phyloP scores from a whole-genome alignment of 2,888 invertebrate species.

The Tenodera sinensis region DNA sequence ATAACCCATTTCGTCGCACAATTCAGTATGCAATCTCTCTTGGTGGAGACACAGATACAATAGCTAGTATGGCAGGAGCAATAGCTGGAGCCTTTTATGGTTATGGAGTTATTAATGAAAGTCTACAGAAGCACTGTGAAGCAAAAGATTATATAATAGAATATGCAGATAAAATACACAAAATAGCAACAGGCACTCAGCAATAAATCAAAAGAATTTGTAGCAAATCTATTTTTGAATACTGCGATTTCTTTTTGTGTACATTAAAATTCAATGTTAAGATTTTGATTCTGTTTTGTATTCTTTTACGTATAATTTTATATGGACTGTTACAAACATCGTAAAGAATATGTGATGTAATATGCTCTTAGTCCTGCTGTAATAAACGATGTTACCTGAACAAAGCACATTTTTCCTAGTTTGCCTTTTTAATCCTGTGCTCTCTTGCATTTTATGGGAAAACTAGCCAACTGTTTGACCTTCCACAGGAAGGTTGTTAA shows the following conservation, averaged over 20 bases:
- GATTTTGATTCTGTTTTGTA: not conserved
- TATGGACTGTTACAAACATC: not conserved
- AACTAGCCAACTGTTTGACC: too few species aligned
- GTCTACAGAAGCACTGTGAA: constrained; percentile 59
- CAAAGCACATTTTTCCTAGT: too few species aligned
- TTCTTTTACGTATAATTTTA: not conserved
- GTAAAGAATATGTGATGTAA: too few species aligned
- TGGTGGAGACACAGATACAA: constrained; percentile 76
- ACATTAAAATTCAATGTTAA: not conserved
- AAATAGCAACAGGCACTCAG: constrained; percentile 23
- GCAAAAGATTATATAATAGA: constrained; percentile 49
- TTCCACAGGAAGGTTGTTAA: too few species aligned
- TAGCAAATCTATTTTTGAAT: not conserved
- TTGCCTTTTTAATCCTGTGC: too few species aligned
- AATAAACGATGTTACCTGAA: too few species aligned
- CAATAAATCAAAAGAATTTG: not conserved
- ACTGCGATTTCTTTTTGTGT: not conserved
- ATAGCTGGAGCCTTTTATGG: constrained; percentile 67
- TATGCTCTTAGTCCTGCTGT: too few species aligned
- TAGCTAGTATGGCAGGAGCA: constrained; percentile 70
- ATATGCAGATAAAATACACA: constrained; percentile 52
- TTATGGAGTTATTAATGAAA: constrained; percentile 49
- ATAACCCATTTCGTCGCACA: constrained; percentile 59
- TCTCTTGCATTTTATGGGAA: too few species aligned
- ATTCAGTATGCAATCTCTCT: constrained; percentile 66